Evolutionary conservation across 2,888 invertebrate species (phyloP).

Genomic region (Drosophila birchii): DNA sequence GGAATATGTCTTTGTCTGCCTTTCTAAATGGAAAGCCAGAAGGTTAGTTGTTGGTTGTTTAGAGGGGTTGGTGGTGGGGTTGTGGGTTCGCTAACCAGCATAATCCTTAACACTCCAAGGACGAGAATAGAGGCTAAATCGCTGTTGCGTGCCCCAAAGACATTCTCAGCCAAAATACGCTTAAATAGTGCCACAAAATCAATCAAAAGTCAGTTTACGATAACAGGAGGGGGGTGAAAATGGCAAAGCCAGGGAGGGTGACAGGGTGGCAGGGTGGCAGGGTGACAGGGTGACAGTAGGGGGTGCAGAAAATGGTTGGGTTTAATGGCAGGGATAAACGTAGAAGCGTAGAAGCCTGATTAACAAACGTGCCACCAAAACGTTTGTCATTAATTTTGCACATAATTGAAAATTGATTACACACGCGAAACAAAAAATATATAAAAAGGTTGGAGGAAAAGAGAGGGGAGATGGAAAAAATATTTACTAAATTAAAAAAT

Average conservation of each 20-base stretch:
- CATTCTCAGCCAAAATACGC: slow-evolving; percentile 57
- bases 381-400: slow-evolving; percentile 77
- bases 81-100: slow-evolving; percentile 51
- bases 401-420: slow-evolving; percentile 76
- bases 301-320: neutral
- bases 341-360: slow-evolving; percentile 19
- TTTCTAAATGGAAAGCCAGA: neutral
- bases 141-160: slow-evolving; percentile 68
- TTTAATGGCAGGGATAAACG: slow-evolving; percentile 7
- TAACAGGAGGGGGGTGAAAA: slow-evolving; percentile 19
- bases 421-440: slow-evolving; percentile 21
- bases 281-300: too few species aligned
- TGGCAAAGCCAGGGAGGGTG: neutral
- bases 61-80: slow-evolving; percentile 3
- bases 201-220: slow-evolving; percentile 65
- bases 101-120: slow-evolving; percentile 65
- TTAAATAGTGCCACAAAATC: slow-evolving; percentile 79
- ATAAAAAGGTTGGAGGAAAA: neutral
- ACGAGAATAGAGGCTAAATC: slow-evolving; percentile 41
- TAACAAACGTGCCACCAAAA: slow-evolving; percentile 60
- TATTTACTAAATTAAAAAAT: slow-evolving; percentile 30
- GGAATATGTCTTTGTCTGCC: slow-evolving; percentile 50
- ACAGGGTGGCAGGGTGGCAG: neutral
- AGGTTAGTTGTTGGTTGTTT: neutral
- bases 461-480: neutral